phyloP scores from a whole-genome alignment of 2,888 invertebrate genomes.

The Andrena marginata region DNA sequence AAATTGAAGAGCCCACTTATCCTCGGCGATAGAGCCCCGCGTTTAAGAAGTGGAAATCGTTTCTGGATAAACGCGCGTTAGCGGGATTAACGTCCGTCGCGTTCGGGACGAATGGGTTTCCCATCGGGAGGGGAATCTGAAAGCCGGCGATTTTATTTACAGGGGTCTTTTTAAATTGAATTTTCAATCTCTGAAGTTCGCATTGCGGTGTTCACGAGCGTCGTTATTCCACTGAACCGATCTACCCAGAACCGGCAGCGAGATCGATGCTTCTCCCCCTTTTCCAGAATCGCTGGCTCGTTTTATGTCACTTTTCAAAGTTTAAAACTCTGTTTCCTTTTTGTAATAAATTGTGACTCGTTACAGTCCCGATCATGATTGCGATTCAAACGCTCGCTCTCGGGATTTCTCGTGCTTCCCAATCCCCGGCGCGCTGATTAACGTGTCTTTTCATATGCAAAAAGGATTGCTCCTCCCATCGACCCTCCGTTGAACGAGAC shows the following conservation, averaged over 20 bases:
- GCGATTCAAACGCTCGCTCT: background rate
- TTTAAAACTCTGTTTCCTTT: background rate
- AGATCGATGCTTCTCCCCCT: background rate
- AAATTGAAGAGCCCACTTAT: too few species aligned
- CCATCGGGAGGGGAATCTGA: background rate
- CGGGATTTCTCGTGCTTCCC: background rate
- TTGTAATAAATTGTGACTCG: background rate
- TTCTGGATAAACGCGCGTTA: background rate
- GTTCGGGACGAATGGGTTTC: background rate
- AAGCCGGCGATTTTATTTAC: constrained; percentile 33
- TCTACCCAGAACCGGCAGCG: background rate
- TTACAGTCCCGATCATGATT: background rate
- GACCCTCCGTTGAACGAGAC: constrained; percentile 10
- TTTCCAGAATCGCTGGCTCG: background rate
- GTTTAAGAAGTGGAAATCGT: background rate
- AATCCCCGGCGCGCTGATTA: background rate
- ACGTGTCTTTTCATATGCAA: constrained; percentile 41
- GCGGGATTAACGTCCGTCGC: constrained; percentile 2
- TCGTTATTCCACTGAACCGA: background rate
- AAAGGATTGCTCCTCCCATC: constrained; percentile 19
- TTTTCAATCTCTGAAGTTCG: constrained; percentile 36
- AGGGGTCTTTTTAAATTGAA: constrained; percentile 29
- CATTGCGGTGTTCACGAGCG: background rate
- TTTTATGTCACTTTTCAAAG: background rate
- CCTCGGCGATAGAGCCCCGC: too few species aligned